Percentiles rank a stretch among this genome's conserved stretches.
Evolutionary conservation across 1,140 invertebrate genomes (phyloP).

Genomic region (Bradysia coprophila): DNA sequence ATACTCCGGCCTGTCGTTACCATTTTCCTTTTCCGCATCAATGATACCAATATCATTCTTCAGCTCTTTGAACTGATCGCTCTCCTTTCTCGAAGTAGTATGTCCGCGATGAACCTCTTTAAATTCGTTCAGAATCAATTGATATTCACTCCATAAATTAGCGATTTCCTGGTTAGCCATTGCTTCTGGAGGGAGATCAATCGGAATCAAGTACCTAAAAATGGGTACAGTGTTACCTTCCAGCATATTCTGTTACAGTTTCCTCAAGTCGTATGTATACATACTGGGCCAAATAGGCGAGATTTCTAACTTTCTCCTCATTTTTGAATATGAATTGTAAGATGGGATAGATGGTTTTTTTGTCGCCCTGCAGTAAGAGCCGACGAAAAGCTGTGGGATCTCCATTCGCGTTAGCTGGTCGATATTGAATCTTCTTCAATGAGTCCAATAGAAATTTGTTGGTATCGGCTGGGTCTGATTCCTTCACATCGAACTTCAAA

Average conservation of each 20-base stretch:
- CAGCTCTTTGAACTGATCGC: slow-evolving; percentile 31
- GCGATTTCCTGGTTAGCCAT: slow-evolving; percentile 55
- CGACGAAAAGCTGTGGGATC: slow-evolving; percentile 36
- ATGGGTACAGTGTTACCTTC: neutral
- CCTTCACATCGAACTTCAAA: slow-evolving; percentile 23
- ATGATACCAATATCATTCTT: slow-evolving; percentile 63
- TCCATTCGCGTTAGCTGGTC: slow-evolving; percentile 5
- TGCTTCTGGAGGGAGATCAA: slow-evolving; percentile 68
- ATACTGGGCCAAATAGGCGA: slow-evolving; percentile 58
- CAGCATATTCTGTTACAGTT: too few species aligned
- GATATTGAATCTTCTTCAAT: slow-evolving; percentile 7
- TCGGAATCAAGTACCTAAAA: slow-evolving; percentile 27
- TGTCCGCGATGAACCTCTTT: slow-evolving; percentile 60
- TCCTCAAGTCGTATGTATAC: neutral
- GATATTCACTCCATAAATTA: slow-evolving; percentile 53
- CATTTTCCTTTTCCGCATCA: slow-evolving; percentile 69
- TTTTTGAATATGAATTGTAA: slow-evolving; percentile 60
- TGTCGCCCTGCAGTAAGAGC: slow-evolving; percentile 53
- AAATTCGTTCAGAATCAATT: slow-evolving; percentile 62
- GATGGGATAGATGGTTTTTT: slow-evolving; percentile 55
- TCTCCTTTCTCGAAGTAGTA: slow-evolving; percentile 37
- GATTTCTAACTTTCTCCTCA: slow-evolving; percentile 51
- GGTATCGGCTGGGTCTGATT: slow-evolving; percentile 24
- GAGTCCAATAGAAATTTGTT: slow-evolving; percentile 5
- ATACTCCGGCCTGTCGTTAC: too few species aligned